A percentile compares a stretch with the other conserved stretches of the same genome.
Conservation (phyloP, 2,113 vertebrate species). For the Cephalopholis sonnerati region DNA sequence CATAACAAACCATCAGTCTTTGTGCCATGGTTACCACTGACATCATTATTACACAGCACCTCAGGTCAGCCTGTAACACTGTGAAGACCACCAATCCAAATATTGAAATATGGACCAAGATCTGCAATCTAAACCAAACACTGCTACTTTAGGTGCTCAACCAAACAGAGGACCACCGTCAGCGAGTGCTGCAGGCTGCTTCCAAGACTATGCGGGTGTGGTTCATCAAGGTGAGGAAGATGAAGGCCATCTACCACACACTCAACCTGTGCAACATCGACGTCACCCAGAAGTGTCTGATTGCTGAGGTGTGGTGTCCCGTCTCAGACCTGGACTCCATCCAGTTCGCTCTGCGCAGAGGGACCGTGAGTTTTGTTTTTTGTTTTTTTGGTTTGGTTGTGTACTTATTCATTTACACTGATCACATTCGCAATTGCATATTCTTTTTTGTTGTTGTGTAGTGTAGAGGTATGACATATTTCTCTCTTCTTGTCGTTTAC, state of each 20-base stretch:
- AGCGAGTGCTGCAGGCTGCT: conserved; percentile 95
- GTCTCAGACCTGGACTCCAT: conserved; percentile 98
- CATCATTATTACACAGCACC: background rate
- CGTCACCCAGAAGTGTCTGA: conserved; percentile 98
- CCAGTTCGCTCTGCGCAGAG: conserved; percentile 96
- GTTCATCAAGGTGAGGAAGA: conserved; percentile 99
- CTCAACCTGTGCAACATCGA: conserved; percentile 99
- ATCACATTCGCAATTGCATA: background rate
- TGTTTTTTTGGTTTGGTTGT: background rate
- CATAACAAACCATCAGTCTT: background rate
- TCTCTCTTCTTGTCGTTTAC: background rate
- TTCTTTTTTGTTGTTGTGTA: background rate
- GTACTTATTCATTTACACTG: background rate
- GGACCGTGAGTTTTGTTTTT: conserved; percentile 88
- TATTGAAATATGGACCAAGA: background rate
- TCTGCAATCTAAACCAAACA: background rate
- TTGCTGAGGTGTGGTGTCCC: conserved; percentile 98
- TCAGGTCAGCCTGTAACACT: background rate
- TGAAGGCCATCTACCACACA: conserved; percentile 99
- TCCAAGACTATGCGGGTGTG: conserved; percentile 96
- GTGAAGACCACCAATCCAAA: background rate
- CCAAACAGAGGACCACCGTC: conserved; percentile 97
- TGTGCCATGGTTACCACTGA: background rate
- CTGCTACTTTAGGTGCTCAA: conserved; percentile 90
- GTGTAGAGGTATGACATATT: background rate